Evolutionary conservation across 2,888 invertebrate species (phyloP).

Genomic region (Heliconius ismenius): DNA sequence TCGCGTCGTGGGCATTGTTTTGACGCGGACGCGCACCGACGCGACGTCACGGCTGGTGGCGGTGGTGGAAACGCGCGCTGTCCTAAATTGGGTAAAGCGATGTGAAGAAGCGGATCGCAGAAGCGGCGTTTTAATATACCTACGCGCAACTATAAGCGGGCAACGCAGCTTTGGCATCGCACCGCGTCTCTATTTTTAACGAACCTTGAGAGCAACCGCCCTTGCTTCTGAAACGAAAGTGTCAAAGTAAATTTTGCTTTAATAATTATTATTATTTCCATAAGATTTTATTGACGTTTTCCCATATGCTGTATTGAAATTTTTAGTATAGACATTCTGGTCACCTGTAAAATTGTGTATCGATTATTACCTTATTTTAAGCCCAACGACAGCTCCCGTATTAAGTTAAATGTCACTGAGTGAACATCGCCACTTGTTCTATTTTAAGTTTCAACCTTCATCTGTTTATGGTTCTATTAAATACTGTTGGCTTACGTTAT

Average conservation of each 20-base stretch:
- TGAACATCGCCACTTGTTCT: conserved; percentile 22
- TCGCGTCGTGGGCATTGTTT: conserved; percentile 33
- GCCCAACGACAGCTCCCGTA: conserved; percentile 9
- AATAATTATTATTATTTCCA: not conserved
- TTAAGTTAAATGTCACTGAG: conserved; percentile 20
- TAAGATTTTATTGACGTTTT: not conserved
- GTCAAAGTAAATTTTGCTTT: conserved; percentile 50
- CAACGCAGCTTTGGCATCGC: conserved; percentile 75
- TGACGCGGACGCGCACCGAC: conserved; percentile 38
- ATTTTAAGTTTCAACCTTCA: conserved; percentile 25
- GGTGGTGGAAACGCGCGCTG: conserved; percentile 47
- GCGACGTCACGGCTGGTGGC: conserved; percentile 45
- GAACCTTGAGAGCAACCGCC: conserved; percentile 79
- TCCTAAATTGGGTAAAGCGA: conserved; percentile 64
- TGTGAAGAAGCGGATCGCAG: conserved; percentile 51
- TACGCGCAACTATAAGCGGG: conserved; percentile 68
- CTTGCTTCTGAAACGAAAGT: conserved; percentile 69
- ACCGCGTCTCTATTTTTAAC: conserved; percentile 78
- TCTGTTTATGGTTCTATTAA: conserved; percentile 13
- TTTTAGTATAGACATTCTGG: not conserved
- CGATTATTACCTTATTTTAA: conserved; percentile 14
- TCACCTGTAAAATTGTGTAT: not conserved
- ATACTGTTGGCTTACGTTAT: not conserved
- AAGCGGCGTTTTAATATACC: conserved; percentile 51
- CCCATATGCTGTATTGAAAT: not conserved